phyloP scores from a whole-genome alignment of 2,888 invertebrate genomes.

The Drosophila fulvimacula region DNA sequence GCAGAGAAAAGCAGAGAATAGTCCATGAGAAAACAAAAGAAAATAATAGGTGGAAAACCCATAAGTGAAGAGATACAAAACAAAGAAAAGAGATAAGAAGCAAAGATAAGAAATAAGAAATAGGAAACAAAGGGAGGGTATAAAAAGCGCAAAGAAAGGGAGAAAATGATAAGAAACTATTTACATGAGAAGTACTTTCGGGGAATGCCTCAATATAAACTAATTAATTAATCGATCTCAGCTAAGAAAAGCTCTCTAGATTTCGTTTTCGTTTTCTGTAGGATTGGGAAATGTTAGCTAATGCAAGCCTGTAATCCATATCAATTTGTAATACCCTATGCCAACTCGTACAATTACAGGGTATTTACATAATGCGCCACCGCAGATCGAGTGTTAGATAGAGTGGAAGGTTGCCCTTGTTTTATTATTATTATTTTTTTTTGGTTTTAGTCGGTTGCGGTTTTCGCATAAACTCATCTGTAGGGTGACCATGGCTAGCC shows the following conservation, averaged over 20 bases:
- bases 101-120: too few species aligned
- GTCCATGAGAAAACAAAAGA: too few species aligned
- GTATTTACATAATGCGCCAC: slow-evolving; percentile 17
- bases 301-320: not conserved
- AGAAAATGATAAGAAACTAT: not conserved
- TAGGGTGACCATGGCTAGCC: slow-evolving; percentile 44
- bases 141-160: too few species aligned
- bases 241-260: not conserved
- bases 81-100: not conserved
- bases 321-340: not conserved
- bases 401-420: slow-evolving; percentile 38
- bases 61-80: too few species aligned
- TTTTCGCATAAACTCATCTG: slow-evolving; percentile 33
- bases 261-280: too few species aligned
- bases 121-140: not conserved
- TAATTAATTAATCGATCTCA: not conserved
- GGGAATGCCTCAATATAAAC: too few species aligned
- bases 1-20: too few species aligned
- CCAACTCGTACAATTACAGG: slow-evolving; percentile 3
- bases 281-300: too few species aligned
- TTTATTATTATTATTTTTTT: slow-evolving; percentile 16
- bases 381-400: slow-evolving; percentile 30
- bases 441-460: slow-evolving; percentile 35
- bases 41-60: too few species aligned
- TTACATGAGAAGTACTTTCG: not conserved